Percentiles rank a stretch among this genome's conserved stretches.
These are phyloP conservation scores for Chrysolina oricalcia DNA, from an alignment of 2,888 invertebrate species.

Conservation along the genomic window DNA sequence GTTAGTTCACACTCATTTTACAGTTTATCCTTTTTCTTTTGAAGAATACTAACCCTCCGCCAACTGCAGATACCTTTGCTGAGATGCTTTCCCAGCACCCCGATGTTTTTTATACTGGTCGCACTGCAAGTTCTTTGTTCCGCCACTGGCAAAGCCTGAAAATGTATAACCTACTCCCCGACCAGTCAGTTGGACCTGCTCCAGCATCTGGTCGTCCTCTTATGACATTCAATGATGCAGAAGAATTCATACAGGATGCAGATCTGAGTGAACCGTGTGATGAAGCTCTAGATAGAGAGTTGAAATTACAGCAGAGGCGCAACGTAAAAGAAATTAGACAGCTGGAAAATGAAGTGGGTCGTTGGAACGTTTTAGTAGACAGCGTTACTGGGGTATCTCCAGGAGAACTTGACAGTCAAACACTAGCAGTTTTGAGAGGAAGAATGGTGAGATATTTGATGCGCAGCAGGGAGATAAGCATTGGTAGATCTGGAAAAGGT, in stretches of 20 bases:
- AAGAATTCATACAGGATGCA: slow-evolving; percentile 89
- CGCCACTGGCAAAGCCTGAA: slow-evolving; percentile 95
- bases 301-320: slow-evolving; percentile 80
- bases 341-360: slow-evolving; percentile 87
- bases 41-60: slow-evolving; percentile 83
- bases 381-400: slow-evolving; percentile 88
- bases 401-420: slow-evolving; percentile 94
- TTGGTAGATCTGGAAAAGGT: slow-evolving; percentile 92
- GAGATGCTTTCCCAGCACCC: slow-evolving; percentile 88
- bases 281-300: slow-evolving; percentile 86
- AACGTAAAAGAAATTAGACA: slow-evolving; percentile 82
- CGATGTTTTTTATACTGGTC: slow-evolving; percentile 88
- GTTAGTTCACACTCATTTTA: no score
- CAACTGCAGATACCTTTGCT: slow-evolving; percentile 86
- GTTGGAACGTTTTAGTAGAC: slow-evolving; percentile 95
- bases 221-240: slow-evolving; percentile 91
- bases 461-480: slow-evolving; percentile 95
- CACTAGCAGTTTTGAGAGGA: slow-evolving; percentile 92
- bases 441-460: slow-evolving; percentile 94
- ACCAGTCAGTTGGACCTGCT: slow-evolving; percentile 81
- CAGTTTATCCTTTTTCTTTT: slow-evolving; percentile 41
- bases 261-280: slow-evolving; percentile 88
- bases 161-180: slow-evolving; percentile 92
- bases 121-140: slow-evolving; percentile 89
- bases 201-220: slow-evolving; percentile 70